Conservation (phyloP, 2,888 invertebrate species). For the Drosophila basisetae region DNA sequence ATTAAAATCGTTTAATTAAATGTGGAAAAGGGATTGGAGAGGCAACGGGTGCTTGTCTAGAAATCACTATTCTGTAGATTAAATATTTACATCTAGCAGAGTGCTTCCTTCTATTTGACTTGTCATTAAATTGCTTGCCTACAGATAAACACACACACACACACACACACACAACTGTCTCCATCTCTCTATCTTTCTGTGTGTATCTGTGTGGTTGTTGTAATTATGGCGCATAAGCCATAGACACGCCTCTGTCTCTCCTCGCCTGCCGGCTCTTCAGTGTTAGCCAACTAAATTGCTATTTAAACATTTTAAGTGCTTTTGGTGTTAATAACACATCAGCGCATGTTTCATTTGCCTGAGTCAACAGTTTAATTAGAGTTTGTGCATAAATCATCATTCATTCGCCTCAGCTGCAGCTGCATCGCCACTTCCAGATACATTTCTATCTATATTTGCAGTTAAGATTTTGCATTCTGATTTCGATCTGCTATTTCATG, state of each 20-base stretch:
- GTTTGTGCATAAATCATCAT: constrained; percentile 69
- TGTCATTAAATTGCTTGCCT: constrained; percentile 51
- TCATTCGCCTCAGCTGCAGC: constrained; percentile 17
- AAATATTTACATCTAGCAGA: constrained; percentile 55
- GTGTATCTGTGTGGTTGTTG: constrained; percentile 20
- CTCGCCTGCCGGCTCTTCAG: neutral
- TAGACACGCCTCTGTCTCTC: neutral
- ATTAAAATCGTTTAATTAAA: constrained; percentile 66
- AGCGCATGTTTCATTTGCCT: constrained; percentile 76
- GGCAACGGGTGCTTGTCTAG: neutral
- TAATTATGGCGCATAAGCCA: constrained; percentile 38
- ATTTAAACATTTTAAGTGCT: constrained; percentile 76
- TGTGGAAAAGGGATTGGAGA: constrained; percentile 8
- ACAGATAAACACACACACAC: constrained; percentile 18
- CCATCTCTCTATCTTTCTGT: neutral
- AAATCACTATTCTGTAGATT: constrained; percentile 47
- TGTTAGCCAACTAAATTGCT: constrained; percentile 47
- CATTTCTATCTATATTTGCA: constrained; percentile 39
- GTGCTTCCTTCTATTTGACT: constrained; percentile 55
- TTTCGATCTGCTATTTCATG: constrained; percentile 6
- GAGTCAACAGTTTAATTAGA: constrained; percentile 76
- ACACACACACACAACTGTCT: neutral
- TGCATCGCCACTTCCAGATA: constrained; percentile 11
- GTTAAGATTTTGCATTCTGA: constrained; percentile 25
- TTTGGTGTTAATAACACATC: constrained; percentile 74